Conservation (phyloP, 2,113 vertebrate species). For the Sander lucioperca region DNA sequence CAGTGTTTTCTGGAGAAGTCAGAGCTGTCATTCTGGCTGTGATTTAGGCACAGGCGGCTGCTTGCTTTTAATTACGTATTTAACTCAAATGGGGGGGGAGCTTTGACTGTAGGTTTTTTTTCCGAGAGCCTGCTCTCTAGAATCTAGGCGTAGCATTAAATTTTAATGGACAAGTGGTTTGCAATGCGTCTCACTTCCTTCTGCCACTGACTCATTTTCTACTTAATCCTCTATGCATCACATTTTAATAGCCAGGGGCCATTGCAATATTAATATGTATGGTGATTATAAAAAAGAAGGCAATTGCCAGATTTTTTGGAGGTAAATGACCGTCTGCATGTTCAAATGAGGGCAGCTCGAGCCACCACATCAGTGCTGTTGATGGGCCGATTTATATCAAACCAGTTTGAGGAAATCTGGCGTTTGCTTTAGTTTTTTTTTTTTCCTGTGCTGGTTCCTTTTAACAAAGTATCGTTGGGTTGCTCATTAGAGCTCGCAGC, state of each 20-base stretch:
- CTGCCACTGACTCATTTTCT: background rate
- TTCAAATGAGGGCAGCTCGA: conserved; percentile 16
- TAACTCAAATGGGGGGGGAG: conserved; percentile 29
- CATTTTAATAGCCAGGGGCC: conserved; percentile 32
- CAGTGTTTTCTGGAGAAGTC: conserved; percentile 1
- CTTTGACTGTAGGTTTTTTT: conserved; percentile 29
- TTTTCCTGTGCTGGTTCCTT: conserved; percentile 13
- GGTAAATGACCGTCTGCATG: conserved; percentile 24
- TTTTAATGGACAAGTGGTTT: conserved; percentile 48
- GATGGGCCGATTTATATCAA: conserved; percentile 47
- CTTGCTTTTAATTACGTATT: conserved; percentile 65
- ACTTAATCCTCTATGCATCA: conserved; percentile 6
- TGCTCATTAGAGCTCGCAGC: conserved; percentile 55
- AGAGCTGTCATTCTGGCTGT: conserved; percentile 15
- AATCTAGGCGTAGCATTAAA: conserved; percentile 45
- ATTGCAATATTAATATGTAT: conserved; percentile 43
- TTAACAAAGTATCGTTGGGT: conserved; percentile 28
- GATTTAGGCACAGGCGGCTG: conserved; percentile 6
- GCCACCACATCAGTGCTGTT: conserved; percentile 12
- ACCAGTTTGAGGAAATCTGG: conserved; percentile 9
- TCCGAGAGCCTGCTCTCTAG: conserved; percentile 19
- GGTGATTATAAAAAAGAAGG: conserved; percentile 26
- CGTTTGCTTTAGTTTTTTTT: conserved; percentile 6
- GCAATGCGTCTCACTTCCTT: conserved; percentile 8
- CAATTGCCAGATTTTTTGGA: conserved; percentile 19